Conservation (phyloP, 2,888 invertebrate species). For the Idaea aversata region DNA sequence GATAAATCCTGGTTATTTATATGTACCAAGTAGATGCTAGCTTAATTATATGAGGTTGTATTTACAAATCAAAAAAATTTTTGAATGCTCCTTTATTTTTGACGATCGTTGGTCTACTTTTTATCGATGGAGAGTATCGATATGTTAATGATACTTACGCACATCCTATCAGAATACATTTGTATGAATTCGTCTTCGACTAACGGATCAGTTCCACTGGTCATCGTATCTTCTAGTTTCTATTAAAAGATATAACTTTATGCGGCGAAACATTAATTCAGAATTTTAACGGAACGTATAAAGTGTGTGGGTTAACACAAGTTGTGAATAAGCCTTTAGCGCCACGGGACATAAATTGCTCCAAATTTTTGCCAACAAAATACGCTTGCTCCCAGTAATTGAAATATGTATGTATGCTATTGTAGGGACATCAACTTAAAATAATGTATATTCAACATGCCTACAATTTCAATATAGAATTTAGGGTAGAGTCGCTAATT, state of each 20-base stretch:
- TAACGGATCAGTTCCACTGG: too few relatives aligned
- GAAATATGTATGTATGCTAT: slow-evolving; percentile 2
- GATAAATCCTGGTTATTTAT: too few relatives aligned
- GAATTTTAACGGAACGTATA: background rate
- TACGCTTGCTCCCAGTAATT: slow-evolving; percentile 6
- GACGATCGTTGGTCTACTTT: too few relatives aligned
- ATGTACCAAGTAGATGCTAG: too few relatives aligned
- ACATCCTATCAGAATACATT: background rate
- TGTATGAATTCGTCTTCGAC: background rate
- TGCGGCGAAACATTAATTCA: background rate
- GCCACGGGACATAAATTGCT: slow-evolving; percentile 69
- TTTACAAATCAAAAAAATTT: too few relatives aligned
- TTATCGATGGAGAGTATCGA: too few relatives aligned
- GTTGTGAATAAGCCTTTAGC: slow-evolving; percentile 47
- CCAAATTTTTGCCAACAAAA: slow-evolving; percentile 38
- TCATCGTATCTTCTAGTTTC: background rate
- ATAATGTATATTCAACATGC: background rate
- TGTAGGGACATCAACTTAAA: slow-evolving; percentile 5
- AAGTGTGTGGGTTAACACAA: background rate
- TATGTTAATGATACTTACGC: background rate
- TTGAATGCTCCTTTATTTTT: too few relatives aligned
- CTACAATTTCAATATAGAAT: background rate
- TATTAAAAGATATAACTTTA: background rate
- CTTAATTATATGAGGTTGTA: too few relatives aligned
- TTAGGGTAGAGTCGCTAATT: background rate